These are phyloP conservation scores for Butorides virescens DNA, from an alignment of 2,113 vertebrate species.

Conservation along the genomic window DNA sequence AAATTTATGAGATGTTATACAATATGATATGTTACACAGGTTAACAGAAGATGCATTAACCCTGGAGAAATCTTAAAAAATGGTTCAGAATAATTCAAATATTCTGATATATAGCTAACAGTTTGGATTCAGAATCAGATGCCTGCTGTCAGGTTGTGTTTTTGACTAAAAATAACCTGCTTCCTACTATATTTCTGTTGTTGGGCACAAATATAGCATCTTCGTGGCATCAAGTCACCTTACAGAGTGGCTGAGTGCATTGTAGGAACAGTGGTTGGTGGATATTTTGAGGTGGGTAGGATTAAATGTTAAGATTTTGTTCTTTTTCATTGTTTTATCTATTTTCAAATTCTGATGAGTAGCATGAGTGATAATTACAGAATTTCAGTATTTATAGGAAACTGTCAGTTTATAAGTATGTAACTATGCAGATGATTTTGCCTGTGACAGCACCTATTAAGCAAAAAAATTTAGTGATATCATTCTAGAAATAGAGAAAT, in stretches of 20 bases:
- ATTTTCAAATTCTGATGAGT: not conserved
- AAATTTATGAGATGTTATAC: not conserved
- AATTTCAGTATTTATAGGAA: constrained; percentile 25
- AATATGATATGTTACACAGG: not conserved
- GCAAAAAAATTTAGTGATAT: not conserved
- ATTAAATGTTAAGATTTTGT: not conserved
- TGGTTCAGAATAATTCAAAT: not conserved
- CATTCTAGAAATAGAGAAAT: not conserved
- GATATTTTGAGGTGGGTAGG: not conserved
- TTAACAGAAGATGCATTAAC: not conserved
- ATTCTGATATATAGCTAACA: not conserved
- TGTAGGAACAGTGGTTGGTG: not conserved
- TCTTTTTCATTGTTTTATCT: not conserved
- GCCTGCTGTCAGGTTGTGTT: not conserved
- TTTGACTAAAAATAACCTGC: not conserved
- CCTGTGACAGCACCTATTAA: not conserved
- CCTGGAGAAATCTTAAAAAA: not conserved
- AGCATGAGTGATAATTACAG: not conserved
- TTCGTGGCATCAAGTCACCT: not conserved
- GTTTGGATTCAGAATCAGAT: not conserved
- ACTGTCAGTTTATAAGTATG: not conserved
- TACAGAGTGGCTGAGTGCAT: not conserved
- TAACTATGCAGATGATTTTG: not conserved
- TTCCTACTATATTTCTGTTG: not conserved
- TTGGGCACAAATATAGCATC: not conserved